Percentiles rank a stretch among this genome's conserved stretches.
These are phyloP conservation scores for Ardeotis arabs DNA, from an alignment of 2,113 vertebrate species.

Conservation along the genomic window DNA sequence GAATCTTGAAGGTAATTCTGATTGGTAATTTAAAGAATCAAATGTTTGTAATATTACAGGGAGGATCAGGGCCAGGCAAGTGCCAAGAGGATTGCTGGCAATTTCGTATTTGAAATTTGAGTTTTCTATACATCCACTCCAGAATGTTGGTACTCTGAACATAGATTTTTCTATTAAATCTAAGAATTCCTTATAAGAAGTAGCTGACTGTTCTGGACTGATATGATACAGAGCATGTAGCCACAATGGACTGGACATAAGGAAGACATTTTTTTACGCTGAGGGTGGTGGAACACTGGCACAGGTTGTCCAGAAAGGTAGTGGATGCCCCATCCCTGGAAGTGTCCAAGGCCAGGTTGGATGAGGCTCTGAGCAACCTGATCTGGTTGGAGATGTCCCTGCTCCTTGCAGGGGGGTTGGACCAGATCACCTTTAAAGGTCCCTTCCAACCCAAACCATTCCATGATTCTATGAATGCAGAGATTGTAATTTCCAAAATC, in stretches of 20 bases:
- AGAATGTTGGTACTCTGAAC: not conserved
- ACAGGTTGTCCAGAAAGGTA: no score
- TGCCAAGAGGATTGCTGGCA: not conserved
- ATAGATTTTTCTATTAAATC: not conserved
- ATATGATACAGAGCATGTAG: not conserved
- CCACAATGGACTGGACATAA: not conserved
- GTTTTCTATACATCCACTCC: not conserved
- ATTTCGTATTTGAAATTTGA: not conserved
- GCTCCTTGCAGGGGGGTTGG: no score
- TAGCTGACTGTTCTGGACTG: not conserved
- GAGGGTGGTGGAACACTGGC: no score
- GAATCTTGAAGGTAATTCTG: not conserved
- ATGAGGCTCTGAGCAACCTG: no score
- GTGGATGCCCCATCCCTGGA: no score
- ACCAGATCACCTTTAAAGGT: no score
- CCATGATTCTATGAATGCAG: no score
- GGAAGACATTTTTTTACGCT: no score
- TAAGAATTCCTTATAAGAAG: not conserved
- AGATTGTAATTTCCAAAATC: not conserved
- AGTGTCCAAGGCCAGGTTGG: no score
- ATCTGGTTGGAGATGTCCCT: no score
- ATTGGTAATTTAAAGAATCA: not conserved
- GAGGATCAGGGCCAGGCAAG: not conserved
- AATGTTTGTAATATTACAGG: not conserved
- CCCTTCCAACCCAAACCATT: no score